Evolutionary conservation across 2,888 invertebrate species (phyloP), one percentile per base, ranked within the genome.

Genomic region (Choristoneura rosaceana): DNA sequence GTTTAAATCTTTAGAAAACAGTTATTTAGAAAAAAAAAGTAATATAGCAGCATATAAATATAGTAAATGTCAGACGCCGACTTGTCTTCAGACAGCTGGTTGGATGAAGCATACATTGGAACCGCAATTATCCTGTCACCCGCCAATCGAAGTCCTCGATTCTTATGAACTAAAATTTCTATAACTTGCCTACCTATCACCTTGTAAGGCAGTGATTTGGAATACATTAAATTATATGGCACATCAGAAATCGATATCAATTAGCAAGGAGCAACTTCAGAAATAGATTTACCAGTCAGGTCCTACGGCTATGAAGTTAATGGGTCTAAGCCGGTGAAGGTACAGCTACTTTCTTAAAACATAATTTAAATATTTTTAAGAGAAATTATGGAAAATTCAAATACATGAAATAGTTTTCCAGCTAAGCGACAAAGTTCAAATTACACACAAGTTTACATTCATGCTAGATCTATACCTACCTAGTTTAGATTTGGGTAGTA

Each of bases 91-190:
- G 68, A 58, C 67, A 62, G 58, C 55, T 5, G 50, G 38, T 55
- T 55, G 58, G 45, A 58, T 55, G 43, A 41, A 38, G 38, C 43
- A 55, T 43, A 61, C 33, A 33, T 62, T 33, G 33, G 10, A 55
- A 45, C 45, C 38, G 58, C 73, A 73, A 73, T 73, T 73, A 73
- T 63, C 50, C 73, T 73, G 73, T 73, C 73, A 52, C 15, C 68
- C 43, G 73, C 64, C 73, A 73, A 73, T 73, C 68, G 33, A 64
- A 50, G 47, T 50, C 41, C 64, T 34, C 47, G 64, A 59, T 69
- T 43, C 52, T 38, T 64, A 41, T 64, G 68, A 63, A 43, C 63
- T 59, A 59, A 50, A 63, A 25, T 71, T 62, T 34, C 45, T 38
- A 25, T 62, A 43, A 4, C 38, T 38, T 38, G 5, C 38, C 38